Percentiles rank a stretch among this genome's conserved stretches.
These are phyloP conservation scores for Apamea epomidion DNA, from an alignment of 2,888 invertebrate species.

Conservation along the genomic window DNA sequence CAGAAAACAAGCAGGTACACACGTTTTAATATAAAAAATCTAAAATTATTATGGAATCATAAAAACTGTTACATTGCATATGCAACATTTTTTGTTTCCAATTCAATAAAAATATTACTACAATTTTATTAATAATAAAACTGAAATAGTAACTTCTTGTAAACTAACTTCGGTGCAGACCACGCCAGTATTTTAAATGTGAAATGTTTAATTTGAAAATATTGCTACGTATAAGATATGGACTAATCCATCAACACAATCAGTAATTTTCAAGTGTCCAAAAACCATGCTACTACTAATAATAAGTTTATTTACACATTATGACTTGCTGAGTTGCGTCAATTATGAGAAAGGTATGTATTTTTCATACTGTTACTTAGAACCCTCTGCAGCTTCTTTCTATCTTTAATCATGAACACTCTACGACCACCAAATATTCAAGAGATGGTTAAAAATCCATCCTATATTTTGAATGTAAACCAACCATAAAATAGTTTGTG, in stretches of 20 bases:
- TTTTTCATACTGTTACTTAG: not conserved
- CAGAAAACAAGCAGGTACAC: no score
- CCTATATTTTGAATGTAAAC: not conserved
- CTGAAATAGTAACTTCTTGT: not conserved
- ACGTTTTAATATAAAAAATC: no score
- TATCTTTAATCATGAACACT: not conserved
- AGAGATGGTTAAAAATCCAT: not conserved
- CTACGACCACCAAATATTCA: not conserved
- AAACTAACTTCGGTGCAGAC: not conserved
- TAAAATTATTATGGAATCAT: conserved; percentile 4
- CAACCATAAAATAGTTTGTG: not conserved
- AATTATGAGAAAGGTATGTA: not conserved
- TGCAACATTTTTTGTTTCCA: conserved; percentile 9
- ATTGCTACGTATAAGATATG: no score
- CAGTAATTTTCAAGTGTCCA: not conserved
- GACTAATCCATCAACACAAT: no score
- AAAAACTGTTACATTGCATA: not conserved
- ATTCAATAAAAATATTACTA: conserved; percentile 14
- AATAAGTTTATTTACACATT: conserved; percentile 17
- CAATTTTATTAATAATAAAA: conserved; percentile 24
- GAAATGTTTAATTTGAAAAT: conserved; percentile 15
- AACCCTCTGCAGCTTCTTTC: not conserved
- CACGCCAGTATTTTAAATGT: no score
- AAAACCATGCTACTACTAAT: conserved; percentile 2
- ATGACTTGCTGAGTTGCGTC: not conserved